phyloP scores from a whole-genome alignment of 2,888 invertebrate genomes.

The Gisinianus flammeolus region DNA sequence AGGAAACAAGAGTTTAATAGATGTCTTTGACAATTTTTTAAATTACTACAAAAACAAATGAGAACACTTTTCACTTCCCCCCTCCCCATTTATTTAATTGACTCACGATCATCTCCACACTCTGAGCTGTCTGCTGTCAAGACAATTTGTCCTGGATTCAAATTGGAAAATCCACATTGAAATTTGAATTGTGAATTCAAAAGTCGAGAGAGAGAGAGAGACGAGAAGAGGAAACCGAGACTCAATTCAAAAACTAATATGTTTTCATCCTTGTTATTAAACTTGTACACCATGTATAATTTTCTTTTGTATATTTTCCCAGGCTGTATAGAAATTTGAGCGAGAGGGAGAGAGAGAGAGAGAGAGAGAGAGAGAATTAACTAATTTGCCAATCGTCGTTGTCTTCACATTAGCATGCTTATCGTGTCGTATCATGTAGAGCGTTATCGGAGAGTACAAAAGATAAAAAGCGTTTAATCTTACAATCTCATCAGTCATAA shows the following conservation, averaged over 20 bases:
- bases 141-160: no score
- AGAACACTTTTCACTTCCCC: not conserved
- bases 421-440: not conserved
- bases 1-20: no score
- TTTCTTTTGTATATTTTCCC: slow-evolving; percentile 18
- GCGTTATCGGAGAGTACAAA: not conserved
- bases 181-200: no score
- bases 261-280: not conserved
- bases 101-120: no score
- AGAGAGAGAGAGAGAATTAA: not conserved
- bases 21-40: not conserved
- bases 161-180: no score
- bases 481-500: slow-evolving; percentile 12
- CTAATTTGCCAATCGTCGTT: not conserved
- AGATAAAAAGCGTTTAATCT: slow-evolving; percentile 18
- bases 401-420: slow-evolving; percentile 27
- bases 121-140: no score
- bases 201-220: not conserved
- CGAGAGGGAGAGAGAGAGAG: slow-evolving; percentile 10
- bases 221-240: not conserved
- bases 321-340: no score
- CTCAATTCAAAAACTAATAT: not conserved
- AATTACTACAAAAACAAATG: not conserved
- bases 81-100: not conserved
- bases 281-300: no score